These are phyloP conservation scores for Scelioninae gen. 1 DNA, from an alignment of 2,888 invertebrate species.

Conservation along the genomic window DNA sequence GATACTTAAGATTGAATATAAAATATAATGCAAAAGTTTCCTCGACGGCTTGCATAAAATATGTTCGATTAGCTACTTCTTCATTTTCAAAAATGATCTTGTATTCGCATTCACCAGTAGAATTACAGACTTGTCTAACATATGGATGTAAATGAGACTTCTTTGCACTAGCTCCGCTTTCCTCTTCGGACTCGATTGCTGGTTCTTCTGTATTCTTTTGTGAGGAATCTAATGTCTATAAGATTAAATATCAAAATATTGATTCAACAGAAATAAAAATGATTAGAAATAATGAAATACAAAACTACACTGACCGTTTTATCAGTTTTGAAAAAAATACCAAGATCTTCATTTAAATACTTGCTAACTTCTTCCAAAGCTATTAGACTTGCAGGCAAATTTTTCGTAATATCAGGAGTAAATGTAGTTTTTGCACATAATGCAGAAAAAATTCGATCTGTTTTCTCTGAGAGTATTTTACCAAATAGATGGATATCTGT, in stretches of 20 bases:
- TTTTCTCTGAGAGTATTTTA: constrained; percentile 36
- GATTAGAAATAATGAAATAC: background rate
- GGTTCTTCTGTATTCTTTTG: background rate
- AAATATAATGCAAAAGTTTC: constrained; percentile 21
- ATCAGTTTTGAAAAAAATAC: constrained; percentile 1
- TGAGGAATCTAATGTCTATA: background rate
- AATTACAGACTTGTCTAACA: constrained; percentile 5
- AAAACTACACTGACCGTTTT: background rate
- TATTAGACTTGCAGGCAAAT: constrained; percentile 19
- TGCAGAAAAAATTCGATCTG: constrained; percentile 15
- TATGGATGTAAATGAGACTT: constrained; percentile 10
- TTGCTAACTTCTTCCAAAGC: constrained; percentile 25
- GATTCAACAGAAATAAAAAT: no score
- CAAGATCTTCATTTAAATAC: constrained; percentile 40
- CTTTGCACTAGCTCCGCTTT: background rate
- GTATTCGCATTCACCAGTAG: background rate
- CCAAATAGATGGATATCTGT: constrained; percentile 25
- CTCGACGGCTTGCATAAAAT: constrained; percentile 2
- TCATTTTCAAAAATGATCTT: constrained; percentile 7
- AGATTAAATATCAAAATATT: background rate
- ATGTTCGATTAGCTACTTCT: background rate
- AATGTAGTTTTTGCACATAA: constrained; percentile 7
- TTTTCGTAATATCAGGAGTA: constrained; percentile 14
- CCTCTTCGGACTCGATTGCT: background rate
- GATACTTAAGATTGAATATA: constrained; percentile 20